Conservation (phyloP, 2,888 invertebrate species). For the Stegophylla sp. region DNA sequence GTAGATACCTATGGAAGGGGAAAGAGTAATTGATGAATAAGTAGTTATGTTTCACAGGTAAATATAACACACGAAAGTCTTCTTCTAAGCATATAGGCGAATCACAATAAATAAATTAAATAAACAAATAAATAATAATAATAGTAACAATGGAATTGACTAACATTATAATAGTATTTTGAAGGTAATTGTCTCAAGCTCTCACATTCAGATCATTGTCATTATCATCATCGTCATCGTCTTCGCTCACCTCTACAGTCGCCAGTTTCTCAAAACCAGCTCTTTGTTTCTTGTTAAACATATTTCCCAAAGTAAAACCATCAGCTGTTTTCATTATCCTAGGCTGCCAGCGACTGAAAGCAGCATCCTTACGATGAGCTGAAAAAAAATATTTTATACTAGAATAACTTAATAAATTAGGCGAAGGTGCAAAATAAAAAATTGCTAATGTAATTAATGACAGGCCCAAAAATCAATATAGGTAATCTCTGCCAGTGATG, state of each 20-base stretch:
- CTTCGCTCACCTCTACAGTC: conserved; percentile 51
- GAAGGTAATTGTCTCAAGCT: neutral
- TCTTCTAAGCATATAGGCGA: neutral
- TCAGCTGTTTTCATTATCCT: conserved; percentile 13
- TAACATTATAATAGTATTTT: neutral
- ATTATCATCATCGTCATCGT: conserved; percentile 28
- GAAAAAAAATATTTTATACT: neutral
- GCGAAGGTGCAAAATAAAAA: too few species aligned
- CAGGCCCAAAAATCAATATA: too few species aligned
- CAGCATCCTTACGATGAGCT: conserved; percentile 25
- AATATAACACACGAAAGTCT: too few species aligned
- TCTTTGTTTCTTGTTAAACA: conserved; percentile 48
- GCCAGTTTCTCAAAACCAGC: conserved; percentile 55
- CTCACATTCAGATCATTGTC: conserved; percentile 34
- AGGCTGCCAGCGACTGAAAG: conserved; percentile 42
- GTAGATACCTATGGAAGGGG: too few species aligned
- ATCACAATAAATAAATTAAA: neutral
- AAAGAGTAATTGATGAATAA: neutral
- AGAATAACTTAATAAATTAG: neutral
- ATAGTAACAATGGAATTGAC: conserved; percentile 2
- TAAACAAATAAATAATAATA: neutral
- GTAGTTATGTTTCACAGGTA: neutral
- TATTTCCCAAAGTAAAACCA: conserved; percentile 51
- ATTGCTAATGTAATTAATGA: too few species aligned
- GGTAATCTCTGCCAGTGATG: too few species aligned